Base-by-base conservation (phyloP, 2,113 vertebrate species). In the Ptilorrhoa leucosticta region DNA sequence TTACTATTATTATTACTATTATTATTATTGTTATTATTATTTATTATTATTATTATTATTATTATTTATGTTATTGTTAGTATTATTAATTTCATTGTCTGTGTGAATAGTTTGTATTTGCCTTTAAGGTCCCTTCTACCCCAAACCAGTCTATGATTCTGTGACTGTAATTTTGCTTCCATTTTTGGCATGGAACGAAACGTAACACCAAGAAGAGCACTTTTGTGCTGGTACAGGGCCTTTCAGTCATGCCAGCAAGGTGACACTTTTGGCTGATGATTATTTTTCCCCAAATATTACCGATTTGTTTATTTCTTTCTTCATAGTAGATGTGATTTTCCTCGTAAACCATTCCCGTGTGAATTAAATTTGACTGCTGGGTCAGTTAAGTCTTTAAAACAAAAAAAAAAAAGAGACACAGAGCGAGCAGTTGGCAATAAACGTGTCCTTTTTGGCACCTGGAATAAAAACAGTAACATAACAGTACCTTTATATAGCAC, bases 391-490 rank as follows among this genome's bases (percentile, higher is more conserved):
- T 88, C 61, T 95, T 97, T 30, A 11, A 47, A 71, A 75, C 15
- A 39, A 63, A 54, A 64, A 21, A 35, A 48, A 92, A 78, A 90
- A 82, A 81, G 86, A 75, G 69, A 61, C 56, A 80, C 53, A 11
- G 83, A 94, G 87, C 6, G 28, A 95, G 94, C 80, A 94, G 94
- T 97, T 98, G 97, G 97, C 96, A 98, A 97, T 84, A 94, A 92
- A 90, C 79, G 95, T 97, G 95, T 98, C 94, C 95, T 93, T 97
- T 94, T 97, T 98, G 98, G 97, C 97, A 96, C 91, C 89, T 96
- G 88, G 93, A 97, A 93, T 96, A 86, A 95, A 97, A 98, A 98
- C 96, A 98, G 96, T 97, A 95, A 97, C 91, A 92, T 94, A 98
- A 96, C 97, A 96, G 95, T 97, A 94, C 95, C 97, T 97, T 97